phyloP scores from a whole-genome alignment of 2,797 vertebrate species.

The Taenioides sp. region DNA sequence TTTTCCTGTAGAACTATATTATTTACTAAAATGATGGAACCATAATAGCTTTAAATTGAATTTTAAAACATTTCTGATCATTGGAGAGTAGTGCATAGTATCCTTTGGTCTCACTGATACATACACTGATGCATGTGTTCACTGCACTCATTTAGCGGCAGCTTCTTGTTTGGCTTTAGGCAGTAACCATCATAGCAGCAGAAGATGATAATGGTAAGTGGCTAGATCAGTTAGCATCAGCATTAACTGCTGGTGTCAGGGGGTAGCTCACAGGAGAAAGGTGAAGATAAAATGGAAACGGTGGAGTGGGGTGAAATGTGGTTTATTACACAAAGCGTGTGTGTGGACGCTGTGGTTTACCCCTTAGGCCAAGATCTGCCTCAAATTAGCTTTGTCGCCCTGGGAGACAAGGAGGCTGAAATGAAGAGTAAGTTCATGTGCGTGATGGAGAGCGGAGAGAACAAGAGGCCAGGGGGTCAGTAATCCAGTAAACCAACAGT shows the following conservation, averaged over 20 bases:
- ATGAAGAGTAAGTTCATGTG: constrained; percentile 59
- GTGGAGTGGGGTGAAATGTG: constrained; percentile 34
- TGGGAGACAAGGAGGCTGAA: constrained; percentile 68
- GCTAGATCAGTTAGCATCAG: constrained; percentile 64
- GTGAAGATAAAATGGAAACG: constrained; percentile 62
- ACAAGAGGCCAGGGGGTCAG: constrained; percentile 60
- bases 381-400: constrained; percentile 80
- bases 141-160: constrained; percentile 29
- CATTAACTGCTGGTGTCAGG: constrained; percentile 64
- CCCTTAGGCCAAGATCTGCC: constrained; percentile 79
- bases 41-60: not conserved
- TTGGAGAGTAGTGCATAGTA: not conserved
- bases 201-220: constrained; percentile 64
- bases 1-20: not conserved
- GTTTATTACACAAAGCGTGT: constrained; percentile 27
- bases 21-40: not conserved
- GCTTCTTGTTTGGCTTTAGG: constrained; percentile 20
- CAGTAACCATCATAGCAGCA: constrained; percentile 32
- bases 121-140: constrained; percentile 9
- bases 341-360: constrained; percentile 65
- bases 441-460: constrained; percentile 30
- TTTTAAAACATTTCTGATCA: constrained; percentile 8
- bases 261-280: constrained; percentile 58
- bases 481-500: constrained; percentile 48
- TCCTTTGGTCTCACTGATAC: not conserved